A percentile compares a stretch with the other conserved stretches of the same genome.
Evolutionary conservation across 2,888 invertebrate genomes (phyloP).

Genomic region (Ophioninae sp.): DNA sequence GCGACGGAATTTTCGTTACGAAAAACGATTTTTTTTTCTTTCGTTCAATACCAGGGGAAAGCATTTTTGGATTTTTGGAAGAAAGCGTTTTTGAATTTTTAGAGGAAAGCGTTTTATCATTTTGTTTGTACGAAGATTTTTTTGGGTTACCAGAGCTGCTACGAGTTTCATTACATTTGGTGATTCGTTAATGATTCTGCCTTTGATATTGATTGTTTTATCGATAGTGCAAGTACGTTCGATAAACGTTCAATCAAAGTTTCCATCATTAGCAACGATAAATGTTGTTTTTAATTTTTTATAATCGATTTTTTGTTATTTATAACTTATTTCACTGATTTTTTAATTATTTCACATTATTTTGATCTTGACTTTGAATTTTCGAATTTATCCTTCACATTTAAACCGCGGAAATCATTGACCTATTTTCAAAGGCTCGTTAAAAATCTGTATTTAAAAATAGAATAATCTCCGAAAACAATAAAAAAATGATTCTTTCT

Average conservation of each 20-base stretch:
- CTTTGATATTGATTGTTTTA: too few species aligned
- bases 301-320: too few species aligned
- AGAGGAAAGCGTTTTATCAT: background rate
- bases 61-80: background rate
- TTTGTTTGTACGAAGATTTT: background rate
- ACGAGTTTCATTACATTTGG: background rate
- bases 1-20: background rate
- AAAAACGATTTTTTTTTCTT: background rate
- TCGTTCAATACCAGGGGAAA: background rate
- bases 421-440: background rate
- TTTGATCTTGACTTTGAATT: too few species aligned
- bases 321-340: too few species aligned
- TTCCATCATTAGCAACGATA: too few species aligned
- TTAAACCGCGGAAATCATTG: too few species aligned
- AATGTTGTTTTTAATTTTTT: too few species aligned
- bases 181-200: too few species aligned
- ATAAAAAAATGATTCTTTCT: background rate
- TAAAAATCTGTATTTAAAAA: background rate
- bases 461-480: background rate
- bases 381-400: too few species aligned
- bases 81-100: background rate
- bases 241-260: too few species aligned
- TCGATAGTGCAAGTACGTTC: too few species aligned
- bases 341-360: too few species aligned
- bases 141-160: background rate